Evolutionary conservation across 2,888 invertebrate genomes (phyloP).

Genomic region (Amiota mariae): DNA sequence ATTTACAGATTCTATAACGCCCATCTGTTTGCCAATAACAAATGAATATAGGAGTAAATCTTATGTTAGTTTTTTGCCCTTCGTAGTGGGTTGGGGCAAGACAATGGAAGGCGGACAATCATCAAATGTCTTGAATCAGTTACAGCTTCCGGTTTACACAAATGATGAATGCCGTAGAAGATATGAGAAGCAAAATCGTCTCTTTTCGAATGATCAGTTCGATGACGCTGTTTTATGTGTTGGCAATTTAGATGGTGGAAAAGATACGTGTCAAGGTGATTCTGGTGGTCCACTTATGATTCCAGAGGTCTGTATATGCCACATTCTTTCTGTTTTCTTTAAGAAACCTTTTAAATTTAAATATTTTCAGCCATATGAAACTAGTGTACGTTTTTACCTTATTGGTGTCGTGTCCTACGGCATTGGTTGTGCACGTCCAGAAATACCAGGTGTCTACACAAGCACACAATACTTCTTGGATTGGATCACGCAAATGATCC

Average conservation of each 20-base stretch:
- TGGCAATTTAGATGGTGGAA: constrained; percentile 67
- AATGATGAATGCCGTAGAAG: constrained; percentile 77
- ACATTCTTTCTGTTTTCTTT: background rate
- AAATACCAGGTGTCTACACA: constrained; percentile 79
- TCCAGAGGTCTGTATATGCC: too few species aligned
- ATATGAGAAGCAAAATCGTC: constrained; percentile 59
- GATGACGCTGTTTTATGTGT: constrained; percentile 70
- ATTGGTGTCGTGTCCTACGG: constrained; percentile 82
- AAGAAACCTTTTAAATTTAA: background rate
- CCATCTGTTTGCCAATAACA: constrained; percentile 83
- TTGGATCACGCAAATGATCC: constrained; percentile 76
- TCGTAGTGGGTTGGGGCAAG: constrained; percentile 80
- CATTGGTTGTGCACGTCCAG: constrained; percentile 78
- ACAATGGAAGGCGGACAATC: constrained; percentile 77
- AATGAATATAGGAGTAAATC: constrained; percentile 75
- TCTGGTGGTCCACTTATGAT: constrained; percentile 73
- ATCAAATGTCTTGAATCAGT: constrained; percentile 79
- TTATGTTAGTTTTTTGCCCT: constrained; percentile 78
- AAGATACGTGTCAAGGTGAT: constrained; percentile 73
- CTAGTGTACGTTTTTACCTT: constrained; percentile 71
- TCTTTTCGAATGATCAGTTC: constrained; percentile 67
- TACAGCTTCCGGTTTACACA: constrained; percentile 81
- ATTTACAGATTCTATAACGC: constrained; percentile 80
- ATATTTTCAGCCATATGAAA: constrained; percentile 32
- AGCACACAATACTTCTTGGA: constrained; percentile 77